Evolutionary conservation across 1,140 invertebrate genomes (phyloP).

Genomic region (Hylyphantes graminicola): DNA sequence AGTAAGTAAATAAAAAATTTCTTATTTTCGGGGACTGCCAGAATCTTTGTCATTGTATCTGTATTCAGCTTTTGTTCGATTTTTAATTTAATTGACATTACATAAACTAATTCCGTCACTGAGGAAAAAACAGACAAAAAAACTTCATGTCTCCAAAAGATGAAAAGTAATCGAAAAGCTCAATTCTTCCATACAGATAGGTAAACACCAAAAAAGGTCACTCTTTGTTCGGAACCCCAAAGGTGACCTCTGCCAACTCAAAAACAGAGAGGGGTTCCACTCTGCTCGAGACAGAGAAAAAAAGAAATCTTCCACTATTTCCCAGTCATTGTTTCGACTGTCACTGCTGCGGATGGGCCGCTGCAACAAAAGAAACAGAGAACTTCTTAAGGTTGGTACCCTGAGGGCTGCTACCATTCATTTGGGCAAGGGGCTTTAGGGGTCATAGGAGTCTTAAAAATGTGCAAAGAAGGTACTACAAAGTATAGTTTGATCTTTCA

Average conservation of each 20-base stretch:
- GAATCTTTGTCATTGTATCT: too few species aligned
- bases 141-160: too few species aligned
- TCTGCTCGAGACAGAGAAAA: conserved; percentile 17
- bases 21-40: too few species aligned
- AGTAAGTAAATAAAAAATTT: too few species aligned
- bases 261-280: conserved; percentile 1
- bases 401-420: conserved; percentile 9
- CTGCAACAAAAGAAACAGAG: conserved; percentile 1
- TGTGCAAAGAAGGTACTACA: too few species aligned
- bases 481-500: too few species aligned
- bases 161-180: not conserved
- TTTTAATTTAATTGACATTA: too few species aligned
- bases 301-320: conserved; percentile 59
- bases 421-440: conserved; percentile 9
- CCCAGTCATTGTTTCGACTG: conserved; percentile 56
- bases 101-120: too few species aligned
- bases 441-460: too few species aligned
- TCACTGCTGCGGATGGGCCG: conserved; percentile 13
- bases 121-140: too few species aligned
- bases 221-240: conserved; percentile 58
- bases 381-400: conserved; percentile 2
- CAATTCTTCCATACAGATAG: conserved; percentile 3
- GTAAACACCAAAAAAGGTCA: conserved; percentile 50
- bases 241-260: conserved; percentile 49
- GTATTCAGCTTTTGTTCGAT: too few species aligned